A percentile compares a stretch with the other conserved stretches of the same genome.
Evolutionary conservation across 1,140 invertebrate genomes (phyloP).

Genomic region (Drosophila gunungcola): DNA sequence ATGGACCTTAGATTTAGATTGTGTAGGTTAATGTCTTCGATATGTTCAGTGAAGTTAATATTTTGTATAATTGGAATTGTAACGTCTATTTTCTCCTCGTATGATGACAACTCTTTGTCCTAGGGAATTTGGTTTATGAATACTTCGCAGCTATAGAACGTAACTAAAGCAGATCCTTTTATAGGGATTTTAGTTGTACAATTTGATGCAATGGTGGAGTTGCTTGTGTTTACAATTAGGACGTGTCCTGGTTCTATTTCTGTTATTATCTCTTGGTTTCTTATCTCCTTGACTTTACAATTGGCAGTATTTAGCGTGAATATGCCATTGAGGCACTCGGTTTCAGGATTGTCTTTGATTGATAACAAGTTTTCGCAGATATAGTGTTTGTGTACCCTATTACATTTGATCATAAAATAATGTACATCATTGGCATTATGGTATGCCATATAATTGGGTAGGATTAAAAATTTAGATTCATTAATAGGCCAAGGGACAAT

Average conservation of each 20-base stretch:
- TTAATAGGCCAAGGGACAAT: not conserved
- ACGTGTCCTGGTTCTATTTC: slow-evolving; percentile 3
- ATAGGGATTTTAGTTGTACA: not conserved
- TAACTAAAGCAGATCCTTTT: slow-evolving; percentile 4
- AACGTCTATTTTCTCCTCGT: not conserved
- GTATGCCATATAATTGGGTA: slow-evolving; percentile 1
- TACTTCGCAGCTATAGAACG: not conserved
- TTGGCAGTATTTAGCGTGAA: not conserved
- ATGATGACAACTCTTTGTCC: not conserved
- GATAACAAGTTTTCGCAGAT: not conserved
- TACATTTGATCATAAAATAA: not conserved
- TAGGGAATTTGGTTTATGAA: slow-evolving; percentile 4
- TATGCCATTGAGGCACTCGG: not conserved
- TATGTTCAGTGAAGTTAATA: too few species aligned
- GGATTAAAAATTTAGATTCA: not conserved
- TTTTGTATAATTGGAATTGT: too few species aligned
- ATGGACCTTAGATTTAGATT: not conserved
- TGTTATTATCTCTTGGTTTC: not conserved
- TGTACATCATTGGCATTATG: not conserved
- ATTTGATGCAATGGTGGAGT: slow-evolving; percentile 3
- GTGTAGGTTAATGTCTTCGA: not conserved
- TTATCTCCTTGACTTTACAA: not conserved
- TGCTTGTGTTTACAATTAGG: slow-evolving; percentile 1
- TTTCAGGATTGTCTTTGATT: not conserved
- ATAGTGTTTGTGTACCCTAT: not conserved